Base-by-base conservation (phyloP, 2,113 vertebrate genomes). In the Paedocypris sp. region DNA sequence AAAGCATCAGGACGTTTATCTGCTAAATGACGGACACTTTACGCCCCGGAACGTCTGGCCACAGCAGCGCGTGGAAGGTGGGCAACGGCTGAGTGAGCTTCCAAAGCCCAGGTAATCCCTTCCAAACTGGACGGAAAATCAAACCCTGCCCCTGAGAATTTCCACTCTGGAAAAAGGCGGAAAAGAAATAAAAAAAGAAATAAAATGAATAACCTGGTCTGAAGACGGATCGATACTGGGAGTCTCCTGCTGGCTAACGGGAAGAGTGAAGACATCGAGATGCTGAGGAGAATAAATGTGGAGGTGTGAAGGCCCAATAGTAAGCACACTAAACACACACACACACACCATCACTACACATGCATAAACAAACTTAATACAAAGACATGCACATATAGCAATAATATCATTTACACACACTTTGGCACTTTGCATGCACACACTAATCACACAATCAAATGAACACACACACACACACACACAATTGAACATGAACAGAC, bases 81-180 rank as follows among this genome's bases (percentile, higher is more conserved):
- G 66, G 70, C 70, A 77, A 63, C 47, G 59, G 60, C 69, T 66
- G 53, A 66, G 33, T 9, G 66, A 64, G 61, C 72, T 54, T 69
- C 77, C 71, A 74, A 77, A 71, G 74, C 69, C 60, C 63, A 71
- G 75, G 75, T 75, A 79, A 73, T 74, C 64, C 69, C 66, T 45
- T 72, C 64, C 57, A 71, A 76, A 79, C 69, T 71, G 67, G 74
- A 74, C 66, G 59, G 75, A 79, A 80, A 77, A 76, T 72, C 73
- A 78, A 76, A 73, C 66, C 70, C 50, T 50, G 60, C 69, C 67
- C 67, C 66, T 16, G 50, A 51, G 33, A 68, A 62, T 81, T 79
- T 82, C 75, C 75, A 77, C 65, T 77, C 51, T 32, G 25, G 26
- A 63, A 52, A 57, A 51, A 29, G 43, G 45, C 36, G 15, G 49